Conservation (phyloP, 2,113 vertebrate genomes). For the Micromys minutus region DNA sequence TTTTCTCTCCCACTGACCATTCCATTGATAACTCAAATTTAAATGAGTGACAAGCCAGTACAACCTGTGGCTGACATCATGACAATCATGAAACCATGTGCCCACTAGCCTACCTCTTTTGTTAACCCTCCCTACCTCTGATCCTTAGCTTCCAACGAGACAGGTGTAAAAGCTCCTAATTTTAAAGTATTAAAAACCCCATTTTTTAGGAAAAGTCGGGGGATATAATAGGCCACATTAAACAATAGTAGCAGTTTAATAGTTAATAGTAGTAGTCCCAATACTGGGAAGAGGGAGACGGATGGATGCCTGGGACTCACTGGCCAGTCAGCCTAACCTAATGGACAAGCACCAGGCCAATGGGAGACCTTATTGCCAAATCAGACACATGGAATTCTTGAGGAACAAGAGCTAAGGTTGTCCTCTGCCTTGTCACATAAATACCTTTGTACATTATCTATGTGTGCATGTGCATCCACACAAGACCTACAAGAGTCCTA, state of each 20-base stretch:
- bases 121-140: not conserved
- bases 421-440: not conserved
- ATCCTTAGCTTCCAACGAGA: not conserved
- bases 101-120: not conserved
- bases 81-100: not conserved
- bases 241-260: too few species aligned
- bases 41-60: conserved; percentile 31
- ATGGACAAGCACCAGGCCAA: not conserved
- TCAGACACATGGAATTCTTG: not conserved
- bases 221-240: not conserved
- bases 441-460: not conserved
- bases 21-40: conserved; percentile 4
- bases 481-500: not conserved
- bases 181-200: not conserved
- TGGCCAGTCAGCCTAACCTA: not conserved
- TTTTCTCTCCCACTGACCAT: not conserved
- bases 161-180: not conserved
- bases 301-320: not conserved
- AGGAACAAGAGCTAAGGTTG: not conserved
- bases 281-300: not conserved
- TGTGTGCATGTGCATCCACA: not conserved
- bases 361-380: not conserved
- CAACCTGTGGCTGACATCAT: not conserved
- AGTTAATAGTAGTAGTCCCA: not conserved
- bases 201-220: not conserved